Evolutionary conservation across 2,888 invertebrate genomes (phyloP).

Genomic region (Chloroclysta siterata): DNA sequence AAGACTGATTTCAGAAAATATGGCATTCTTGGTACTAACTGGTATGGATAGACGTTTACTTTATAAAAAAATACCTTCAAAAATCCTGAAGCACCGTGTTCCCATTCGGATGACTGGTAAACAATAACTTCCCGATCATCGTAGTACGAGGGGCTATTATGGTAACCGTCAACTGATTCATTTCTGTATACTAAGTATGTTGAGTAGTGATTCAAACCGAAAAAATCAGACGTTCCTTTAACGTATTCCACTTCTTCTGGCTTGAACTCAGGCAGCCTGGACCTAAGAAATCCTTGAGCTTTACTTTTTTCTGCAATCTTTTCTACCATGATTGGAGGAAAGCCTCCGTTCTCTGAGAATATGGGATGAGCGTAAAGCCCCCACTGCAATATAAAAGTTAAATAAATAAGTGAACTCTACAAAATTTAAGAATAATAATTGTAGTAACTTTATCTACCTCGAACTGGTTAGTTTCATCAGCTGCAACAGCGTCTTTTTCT

Average conservation of each 20-base stretch:
- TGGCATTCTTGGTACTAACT: too few relatives aligned
- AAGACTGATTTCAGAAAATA: too few relatives aligned
- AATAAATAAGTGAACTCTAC: background rate
- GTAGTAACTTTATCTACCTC: constrained; percentile 54
- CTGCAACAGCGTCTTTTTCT: constrained; percentile 70
- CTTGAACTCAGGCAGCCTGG: constrained; percentile 72
- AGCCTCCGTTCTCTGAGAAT: constrained; percentile 84
- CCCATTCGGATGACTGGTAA: constrained; percentile 24
- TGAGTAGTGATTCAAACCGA: constrained; percentile 88
- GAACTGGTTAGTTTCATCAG: constrained; percentile 76
- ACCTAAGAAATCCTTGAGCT: constrained; percentile 67
- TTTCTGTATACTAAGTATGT: constrained; percentile 59
- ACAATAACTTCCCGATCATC: constrained; percentile 17
- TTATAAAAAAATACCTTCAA: constrained; percentile 20
- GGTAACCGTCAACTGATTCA: constrained; percentile 18
- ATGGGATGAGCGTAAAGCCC: constrained; percentile 86
- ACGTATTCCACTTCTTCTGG: constrained; percentile 81
- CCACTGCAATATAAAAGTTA: constrained; percentile 55
- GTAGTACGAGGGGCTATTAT: constrained; percentile 19
- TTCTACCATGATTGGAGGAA: constrained; percentile 84
- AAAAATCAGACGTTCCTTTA: constrained; percentile 83
- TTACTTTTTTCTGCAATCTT: constrained; percentile 80
- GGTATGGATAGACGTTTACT: too few relatives aligned
- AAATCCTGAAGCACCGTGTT: constrained; percentile 19
- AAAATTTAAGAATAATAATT: background rate